phyloP scores from a whole-genome alignment of 2,888 invertebrate species.

The Abrostola triplasia region DNA sequence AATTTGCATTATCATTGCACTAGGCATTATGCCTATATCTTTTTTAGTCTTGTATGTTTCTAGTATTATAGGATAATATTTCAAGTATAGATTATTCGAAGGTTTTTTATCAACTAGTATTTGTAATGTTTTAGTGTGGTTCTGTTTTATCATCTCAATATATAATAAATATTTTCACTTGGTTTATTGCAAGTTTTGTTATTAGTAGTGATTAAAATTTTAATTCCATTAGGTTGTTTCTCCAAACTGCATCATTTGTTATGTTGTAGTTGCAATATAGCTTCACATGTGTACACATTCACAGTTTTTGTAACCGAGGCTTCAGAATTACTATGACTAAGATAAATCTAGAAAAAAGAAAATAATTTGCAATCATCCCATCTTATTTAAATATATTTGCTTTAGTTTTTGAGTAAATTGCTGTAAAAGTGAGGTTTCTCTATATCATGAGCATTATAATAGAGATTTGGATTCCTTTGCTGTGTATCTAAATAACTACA shows the following conservation, averaged over 20 bases:
- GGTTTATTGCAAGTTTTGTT: neutral
- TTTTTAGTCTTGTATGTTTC: constrained; percentile 16
- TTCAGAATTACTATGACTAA: too few species aligned
- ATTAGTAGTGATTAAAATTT: neutral
- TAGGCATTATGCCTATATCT: constrained; percentile 43
- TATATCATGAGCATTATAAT: too few species aligned
- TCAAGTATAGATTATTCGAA: neutral
- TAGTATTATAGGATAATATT: too few species aligned
- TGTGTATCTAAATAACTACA: too few species aligned
- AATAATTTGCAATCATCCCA: too few species aligned
- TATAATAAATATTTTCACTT: neutral
- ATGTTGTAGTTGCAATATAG: constrained; percentile 24
- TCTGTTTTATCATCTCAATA: neutral
- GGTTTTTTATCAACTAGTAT: neutral
- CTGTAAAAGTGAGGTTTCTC: neutral
- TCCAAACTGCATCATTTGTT: neutral
- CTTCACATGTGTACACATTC: neutral
- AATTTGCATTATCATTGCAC: constrained; percentile 62
- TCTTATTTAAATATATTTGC: too few species aligned
- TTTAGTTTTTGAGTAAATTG: neutral
- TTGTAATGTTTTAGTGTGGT: neutral
- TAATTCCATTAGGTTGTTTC: neutral
- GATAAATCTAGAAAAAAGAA: too few species aligned
- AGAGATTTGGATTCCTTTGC: too few species aligned
- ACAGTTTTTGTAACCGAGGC: neutral